Conservation (phyloP, 2,797 vertebrate genomes). For the Clarias platycephalus region DNA sequence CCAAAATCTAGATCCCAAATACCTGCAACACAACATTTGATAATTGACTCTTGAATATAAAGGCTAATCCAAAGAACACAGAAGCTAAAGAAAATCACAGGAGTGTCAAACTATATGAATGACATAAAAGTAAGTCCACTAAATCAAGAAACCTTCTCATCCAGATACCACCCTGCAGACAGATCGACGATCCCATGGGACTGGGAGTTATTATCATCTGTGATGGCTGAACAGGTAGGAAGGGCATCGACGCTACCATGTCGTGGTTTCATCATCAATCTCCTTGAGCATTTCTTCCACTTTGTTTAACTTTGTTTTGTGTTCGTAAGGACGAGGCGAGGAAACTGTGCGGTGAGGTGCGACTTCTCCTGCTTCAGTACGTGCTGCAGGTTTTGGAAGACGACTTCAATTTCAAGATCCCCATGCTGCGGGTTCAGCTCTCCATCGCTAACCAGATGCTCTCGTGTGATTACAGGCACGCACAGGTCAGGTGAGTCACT, state of each 20-base stretch:
- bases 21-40: not conserved
- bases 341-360: slow-evolving; percentile 62
- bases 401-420: slow-evolving; percentile 79
- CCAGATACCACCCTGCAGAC: slow-evolving; percentile 85
- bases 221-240: slow-evolving; percentile 85
- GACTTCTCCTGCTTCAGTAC: slow-evolving; percentile 84
- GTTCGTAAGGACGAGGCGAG: slow-evolving; percentile 61
- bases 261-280: not conserved
- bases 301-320: not conserved
- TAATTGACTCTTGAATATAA: not conserved
- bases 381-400: slow-evolving; percentile 89
- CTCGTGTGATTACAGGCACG: slow-evolving; percentile 81
- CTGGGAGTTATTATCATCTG: slow-evolving; percentile 82
- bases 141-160: slow-evolving; percentile 42
- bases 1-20: too few species aligned
- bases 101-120: not conserved
- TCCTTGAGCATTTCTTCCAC: not conserved
- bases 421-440: slow-evolving; percentile 66
- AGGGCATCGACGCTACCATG: too few species aligned
- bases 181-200: slow-evolving; percentile 82
- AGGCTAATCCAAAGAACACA: not conserved
- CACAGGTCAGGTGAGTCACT: slow-evolving; percentile 78
- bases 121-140: not conserved
- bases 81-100: not conserved
- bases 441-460: slow-evolving; percentile 82